These are phyloP conservation scores for Dasyprocta punctata DNA, from an alignment of 2,113 vertebrate species.

Conservation along the genomic window DNA sequence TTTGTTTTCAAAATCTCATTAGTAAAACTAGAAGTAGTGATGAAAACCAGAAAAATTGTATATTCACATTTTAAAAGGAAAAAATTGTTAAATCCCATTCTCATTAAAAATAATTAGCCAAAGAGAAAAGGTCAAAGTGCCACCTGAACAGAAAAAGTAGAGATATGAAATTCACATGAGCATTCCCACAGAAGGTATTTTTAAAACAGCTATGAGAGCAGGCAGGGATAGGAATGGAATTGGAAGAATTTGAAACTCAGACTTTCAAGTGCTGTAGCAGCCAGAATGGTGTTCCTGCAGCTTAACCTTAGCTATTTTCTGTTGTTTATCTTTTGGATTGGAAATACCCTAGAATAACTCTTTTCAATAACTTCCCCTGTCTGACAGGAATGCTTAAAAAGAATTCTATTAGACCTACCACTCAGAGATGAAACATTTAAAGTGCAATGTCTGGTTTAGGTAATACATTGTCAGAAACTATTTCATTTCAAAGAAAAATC, in stretches of 20 bases:
- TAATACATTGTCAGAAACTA: slow-evolving; percentile 66
- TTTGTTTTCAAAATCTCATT: neutral
- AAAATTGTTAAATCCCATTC: neutral
- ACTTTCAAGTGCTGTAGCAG: neutral
- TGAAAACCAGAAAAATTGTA: neutral
- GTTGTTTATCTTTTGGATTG: neutral
- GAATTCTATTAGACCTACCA: slow-evolving; percentile 20
- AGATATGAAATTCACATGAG: neutral
- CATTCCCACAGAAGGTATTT: neutral
- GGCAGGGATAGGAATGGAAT: neutral
- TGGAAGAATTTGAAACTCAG: neutral
- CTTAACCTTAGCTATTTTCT: neutral
- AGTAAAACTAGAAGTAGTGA: neutral
- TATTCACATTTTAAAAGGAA: neutral
- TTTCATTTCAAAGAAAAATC: slow-evolving; percentile 77
- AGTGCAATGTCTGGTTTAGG: slow-evolving; percentile 61
- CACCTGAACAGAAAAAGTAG: neutral
- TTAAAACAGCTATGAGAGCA: neutral
- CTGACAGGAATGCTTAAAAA: slow-evolving; percentile 61
- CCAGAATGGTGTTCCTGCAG: neutral
- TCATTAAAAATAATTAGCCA: neutral
- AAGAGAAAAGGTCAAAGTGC: neutral
- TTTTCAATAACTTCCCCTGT: neutral
- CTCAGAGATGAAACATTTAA: slow-evolving; percentile 63
- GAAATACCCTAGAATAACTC: slow-evolving; percentile 41